Conservation (phyloP, 2,113 vertebrate species). For the Syngnathus scovelli region DNA sequence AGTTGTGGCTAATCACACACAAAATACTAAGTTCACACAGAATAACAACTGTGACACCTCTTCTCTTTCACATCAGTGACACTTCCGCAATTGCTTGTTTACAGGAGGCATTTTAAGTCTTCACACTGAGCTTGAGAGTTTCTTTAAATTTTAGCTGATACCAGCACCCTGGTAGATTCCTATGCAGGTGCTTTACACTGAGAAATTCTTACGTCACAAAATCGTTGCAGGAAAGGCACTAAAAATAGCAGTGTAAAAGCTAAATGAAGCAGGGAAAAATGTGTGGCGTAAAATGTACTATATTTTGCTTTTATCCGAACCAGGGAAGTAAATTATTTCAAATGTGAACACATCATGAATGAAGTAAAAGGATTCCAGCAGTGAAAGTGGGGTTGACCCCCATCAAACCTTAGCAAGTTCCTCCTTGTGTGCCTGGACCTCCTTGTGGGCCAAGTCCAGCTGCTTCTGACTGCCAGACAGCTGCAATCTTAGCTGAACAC, state of each 20-base stretch:
- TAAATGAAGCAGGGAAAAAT: neutral
- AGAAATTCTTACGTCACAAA: neutral
- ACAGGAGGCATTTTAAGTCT: neutral
- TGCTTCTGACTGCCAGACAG: constrained; percentile 79
- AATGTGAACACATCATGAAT: neutral
- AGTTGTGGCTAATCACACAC: constrained; percentile 46
- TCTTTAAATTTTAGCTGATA: neutral
- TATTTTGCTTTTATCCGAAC: neutral
- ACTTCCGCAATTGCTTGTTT: constrained; percentile 1
- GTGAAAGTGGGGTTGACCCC: neutral
- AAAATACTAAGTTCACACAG: neutral
- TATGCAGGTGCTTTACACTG: no score
- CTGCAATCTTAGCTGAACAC: constrained; percentile 77
- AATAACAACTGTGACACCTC: constrained; percentile 12
- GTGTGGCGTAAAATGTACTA: neutral
- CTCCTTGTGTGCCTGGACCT: constrained; percentile 79
- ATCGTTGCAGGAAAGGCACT: neutral
- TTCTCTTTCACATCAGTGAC: constrained; percentile 9
- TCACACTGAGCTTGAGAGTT: neutral
- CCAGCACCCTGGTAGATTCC: no score
- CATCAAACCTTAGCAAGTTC: constrained; percentile 80
- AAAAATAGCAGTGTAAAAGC: neutral
- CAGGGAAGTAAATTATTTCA: neutral
- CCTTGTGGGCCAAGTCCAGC: constrained; percentile 76
- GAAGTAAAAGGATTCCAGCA: neutral